Conservation (phyloP, 1,140 invertebrate species). For the Bombus confusus region DNA sequence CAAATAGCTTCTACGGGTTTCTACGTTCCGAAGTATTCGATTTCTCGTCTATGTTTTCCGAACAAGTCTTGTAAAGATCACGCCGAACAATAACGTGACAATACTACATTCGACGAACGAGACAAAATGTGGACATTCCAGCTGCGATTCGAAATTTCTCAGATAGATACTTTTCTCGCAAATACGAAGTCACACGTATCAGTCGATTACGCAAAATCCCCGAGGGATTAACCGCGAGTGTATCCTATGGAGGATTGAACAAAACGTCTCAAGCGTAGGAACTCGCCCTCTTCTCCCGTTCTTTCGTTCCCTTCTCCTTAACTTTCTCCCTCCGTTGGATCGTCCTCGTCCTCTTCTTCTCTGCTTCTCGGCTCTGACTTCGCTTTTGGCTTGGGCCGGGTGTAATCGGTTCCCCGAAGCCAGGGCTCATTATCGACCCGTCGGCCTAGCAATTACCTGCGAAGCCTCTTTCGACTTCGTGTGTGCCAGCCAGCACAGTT, state of each 20-base stretch:
- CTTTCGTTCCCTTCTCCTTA: constrained; percentile 41
- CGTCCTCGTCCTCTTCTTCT: constrained; percentile 45
- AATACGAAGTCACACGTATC: too few species aligned
- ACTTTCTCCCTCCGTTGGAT: constrained; percentile 43
- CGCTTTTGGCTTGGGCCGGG: constrained; percentile 80
- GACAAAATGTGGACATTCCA: too few species aligned
- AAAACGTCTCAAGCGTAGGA: constrained; percentile 4
- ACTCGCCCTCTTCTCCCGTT: neutral
- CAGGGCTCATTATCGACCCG: constrained; percentile 83
- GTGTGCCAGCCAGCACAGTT: constrained; percentile 72
- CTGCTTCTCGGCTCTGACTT: constrained; percentile 70
- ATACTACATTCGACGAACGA: too few species aligned
- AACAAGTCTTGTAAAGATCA: too few species aligned
- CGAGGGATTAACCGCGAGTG: neutral
- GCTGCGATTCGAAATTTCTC: neutral
- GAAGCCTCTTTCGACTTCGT: constrained; percentile 76
- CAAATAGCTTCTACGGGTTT: too few species aligned
- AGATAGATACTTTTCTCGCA: too few species aligned
- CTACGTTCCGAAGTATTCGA: too few species aligned
- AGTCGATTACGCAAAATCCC: neutral
- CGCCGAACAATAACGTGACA: too few species aligned
- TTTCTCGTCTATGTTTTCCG: too few species aligned
- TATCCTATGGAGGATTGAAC: constrained; percentile 14
- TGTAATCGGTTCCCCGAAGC: constrained; percentile 83
- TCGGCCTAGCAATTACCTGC: constrained; percentile 83